Evolutionary conservation across 2,888 invertebrate genomes (phyloP).

Genomic region (Eugnorisma glareosa): DNA sequence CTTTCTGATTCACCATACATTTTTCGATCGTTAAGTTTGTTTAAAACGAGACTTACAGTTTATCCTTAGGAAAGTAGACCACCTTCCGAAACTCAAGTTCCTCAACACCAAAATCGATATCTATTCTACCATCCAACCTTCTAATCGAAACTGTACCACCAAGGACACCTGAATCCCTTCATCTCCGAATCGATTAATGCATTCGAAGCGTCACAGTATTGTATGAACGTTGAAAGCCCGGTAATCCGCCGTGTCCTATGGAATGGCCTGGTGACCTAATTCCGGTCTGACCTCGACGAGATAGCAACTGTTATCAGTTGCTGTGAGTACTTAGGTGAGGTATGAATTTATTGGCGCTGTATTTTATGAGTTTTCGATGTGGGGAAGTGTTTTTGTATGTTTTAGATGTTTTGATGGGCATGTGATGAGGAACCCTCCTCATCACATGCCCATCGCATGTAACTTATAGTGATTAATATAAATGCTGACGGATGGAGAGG

Average conservation of each 20-base stretch:
- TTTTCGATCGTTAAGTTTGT: neutral
- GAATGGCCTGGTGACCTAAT: conserved; percentile 58
- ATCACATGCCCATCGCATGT: neutral
- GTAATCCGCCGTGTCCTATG: conserved; percentile 42
- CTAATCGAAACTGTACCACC: conserved; percentile 11
- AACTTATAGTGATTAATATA: neutral
- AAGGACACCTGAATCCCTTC: conserved; percentile 27
- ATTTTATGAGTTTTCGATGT: neutral
- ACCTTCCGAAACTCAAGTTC: too few relatives aligned
- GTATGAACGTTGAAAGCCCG: conserved; percentile 31
- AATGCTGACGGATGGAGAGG: neutral
- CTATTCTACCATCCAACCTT: neutral
- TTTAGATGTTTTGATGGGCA: neutral
- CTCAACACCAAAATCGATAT: neutral
- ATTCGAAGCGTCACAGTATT: conserved; percentile 44
- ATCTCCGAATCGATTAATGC: conserved; percentile 45
- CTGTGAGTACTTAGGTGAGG: neutral
- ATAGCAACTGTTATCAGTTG: conserved; percentile 55
- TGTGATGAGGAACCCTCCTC: neutral
- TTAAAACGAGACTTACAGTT: too few relatives aligned
- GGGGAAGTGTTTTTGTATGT: neutral
- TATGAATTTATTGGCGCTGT: conserved; percentile 8
- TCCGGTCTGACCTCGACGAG: conserved; percentile 54
- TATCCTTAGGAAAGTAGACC: too few relatives aligned
- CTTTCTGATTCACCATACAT: neutral